Evolutionary conservation across 2,113 vertebrate genomes (phyloP), one percentile per base, ranked within the genome.

Genomic region (Gila orcuttii): DNA sequence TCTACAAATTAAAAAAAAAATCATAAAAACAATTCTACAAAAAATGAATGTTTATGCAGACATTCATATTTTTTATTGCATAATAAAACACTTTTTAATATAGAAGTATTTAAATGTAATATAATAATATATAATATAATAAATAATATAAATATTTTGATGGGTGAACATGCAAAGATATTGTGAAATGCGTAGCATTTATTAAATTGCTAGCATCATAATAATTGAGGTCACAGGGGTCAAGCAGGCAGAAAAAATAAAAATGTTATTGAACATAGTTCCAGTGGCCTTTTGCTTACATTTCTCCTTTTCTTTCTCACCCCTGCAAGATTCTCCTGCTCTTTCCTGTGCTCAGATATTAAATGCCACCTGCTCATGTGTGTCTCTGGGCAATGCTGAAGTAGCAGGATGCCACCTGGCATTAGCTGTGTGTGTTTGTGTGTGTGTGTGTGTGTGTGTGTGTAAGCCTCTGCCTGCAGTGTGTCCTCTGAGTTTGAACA

Each of bases 351-450:
- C 68, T 87, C 74, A 88, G 64, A 89, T 85, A 86, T 85, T 87
- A 91, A 83, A 86, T 88, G 85, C 78, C 85, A 87, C 68, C 90
- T 85, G 89, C 84, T 87, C 21, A 50, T 87, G 79, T 86, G 45
- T 86, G 80, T 84, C 84, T 89, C 71, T 69, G 78, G 88, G 89
- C 82, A 89, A 42, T 85, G 85, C 84, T 86, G 74, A 85, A 86
- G 84, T 82, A 88, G 84, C 85, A 83, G 31, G 83, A 88, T 87
- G 82, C 86, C 90, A 87, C 75, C 87, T 88, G 79, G 82, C 86
- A 90, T 91, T 86, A 90, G 82, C 9, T n/a, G 21, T 66, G 62
- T 23, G 57, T 60, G 62, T 64, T 3, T 28, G 31, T 33, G 31
- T 33, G 66, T 39, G 33, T 36, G 66, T 68, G 6, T 68, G 15